These are phyloP conservation scores for Coenobita brevimanus DNA, from an alignment of 1,140 invertebrate species.

Conservation along the genomic window DNA sequence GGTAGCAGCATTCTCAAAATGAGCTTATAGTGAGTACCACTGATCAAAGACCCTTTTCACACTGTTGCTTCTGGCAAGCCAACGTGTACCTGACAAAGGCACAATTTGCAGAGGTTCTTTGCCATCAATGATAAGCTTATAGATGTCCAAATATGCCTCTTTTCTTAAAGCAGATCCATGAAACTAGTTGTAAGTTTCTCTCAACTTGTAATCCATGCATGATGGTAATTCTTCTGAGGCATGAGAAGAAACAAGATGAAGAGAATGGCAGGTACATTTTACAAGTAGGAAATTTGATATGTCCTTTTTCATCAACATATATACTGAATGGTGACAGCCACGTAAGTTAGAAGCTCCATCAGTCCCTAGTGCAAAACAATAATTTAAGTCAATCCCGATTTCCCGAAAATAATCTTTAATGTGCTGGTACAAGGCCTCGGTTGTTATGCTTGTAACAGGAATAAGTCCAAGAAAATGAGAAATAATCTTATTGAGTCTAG, in stretches of 20 bases:
- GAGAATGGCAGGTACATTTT: conserved; percentile 27
- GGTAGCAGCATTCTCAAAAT: conserved; percentile 30
- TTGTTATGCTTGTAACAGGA: conserved; percentile 24
- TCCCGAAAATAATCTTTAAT: conserved; percentile 40
- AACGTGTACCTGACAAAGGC: conserved; percentile 42
- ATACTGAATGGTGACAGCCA: conserved; percentile 24
- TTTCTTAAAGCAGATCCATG: conserved; percentile 29
- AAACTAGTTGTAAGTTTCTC: conserved; percentile 36
- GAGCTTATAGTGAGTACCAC: conserved; percentile 24
- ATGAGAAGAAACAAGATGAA: conserved; percentile 30
- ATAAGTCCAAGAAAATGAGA: conserved; percentile 39
- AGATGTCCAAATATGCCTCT: conserved; percentile 38
- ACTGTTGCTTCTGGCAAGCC: conserved; percentile 34
- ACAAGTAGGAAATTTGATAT: not conserved
- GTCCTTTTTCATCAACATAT: conserved; percentile 33
- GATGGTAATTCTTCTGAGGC: conserved; percentile 36
- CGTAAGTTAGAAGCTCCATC: conserved; percentile 42
- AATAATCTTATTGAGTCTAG: conserved; percentile 6
- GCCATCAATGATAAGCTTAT: conserved; percentile 35
- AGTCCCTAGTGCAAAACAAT: conserved; percentile 1
- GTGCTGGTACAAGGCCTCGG: conserved; percentile 15
- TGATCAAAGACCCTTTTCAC: conserved; percentile 6
- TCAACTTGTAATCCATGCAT: conserved; percentile 18
- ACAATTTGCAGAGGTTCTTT: conserved; percentile 25
- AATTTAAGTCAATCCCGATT: conserved; percentile 34